Base-by-base conservation (phyloP, 2,797 vertebrate species). In the Margarornis squamiger region DNA sequence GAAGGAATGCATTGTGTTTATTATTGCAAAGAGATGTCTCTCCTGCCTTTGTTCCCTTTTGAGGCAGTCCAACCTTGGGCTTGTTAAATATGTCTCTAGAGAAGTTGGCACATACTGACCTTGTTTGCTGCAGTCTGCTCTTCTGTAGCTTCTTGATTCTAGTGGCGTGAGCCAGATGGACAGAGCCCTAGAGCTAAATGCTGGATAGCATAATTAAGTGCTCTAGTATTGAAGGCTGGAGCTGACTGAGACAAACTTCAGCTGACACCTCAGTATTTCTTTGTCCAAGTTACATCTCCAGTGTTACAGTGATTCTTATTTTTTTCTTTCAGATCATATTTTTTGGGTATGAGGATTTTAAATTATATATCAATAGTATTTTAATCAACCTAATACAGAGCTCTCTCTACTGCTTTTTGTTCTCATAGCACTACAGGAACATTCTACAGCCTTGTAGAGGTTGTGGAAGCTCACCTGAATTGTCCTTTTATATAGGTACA, bases 111-210 rank as follows among this genome's bases (percentile, higher is more conserved):
- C 82, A 55, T 75, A 39, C 51, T 86, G 78, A 83, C 76, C 82
- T 92, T 90, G 66, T 95, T 95, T 96, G 66, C 66, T 94, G 54
- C 82, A 65, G 54, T 88, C 73, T 94, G 85, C 73, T 95, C 30
- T 84, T 93, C 55, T 84, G 51, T 78, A 84, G 32, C 38, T 73
- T 92, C 87, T 88, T 88, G 79, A 86, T 86, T 92, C 83, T 91
- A 66, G 73, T 82, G 91, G 76, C 4, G 0, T 63, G 83, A 92
- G 79, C 70, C 94, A 97, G 93, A 96, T 92, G 94, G 95, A 75
- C 95, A 71, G 57, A 80, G 71, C 88, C 95, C 82, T 94, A 20
- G 45, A 93, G 87, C 79, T 90, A 83, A 84, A 66, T 86, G 55
- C 49, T 92, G 85, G 58, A 65, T 58, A 73, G 57, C 57, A 55